Evolutionary conservation across 30 jellyfish, hydroid and myxozoan species (phyloP).

Genomic region (Morbakka virulenta): DNA sequence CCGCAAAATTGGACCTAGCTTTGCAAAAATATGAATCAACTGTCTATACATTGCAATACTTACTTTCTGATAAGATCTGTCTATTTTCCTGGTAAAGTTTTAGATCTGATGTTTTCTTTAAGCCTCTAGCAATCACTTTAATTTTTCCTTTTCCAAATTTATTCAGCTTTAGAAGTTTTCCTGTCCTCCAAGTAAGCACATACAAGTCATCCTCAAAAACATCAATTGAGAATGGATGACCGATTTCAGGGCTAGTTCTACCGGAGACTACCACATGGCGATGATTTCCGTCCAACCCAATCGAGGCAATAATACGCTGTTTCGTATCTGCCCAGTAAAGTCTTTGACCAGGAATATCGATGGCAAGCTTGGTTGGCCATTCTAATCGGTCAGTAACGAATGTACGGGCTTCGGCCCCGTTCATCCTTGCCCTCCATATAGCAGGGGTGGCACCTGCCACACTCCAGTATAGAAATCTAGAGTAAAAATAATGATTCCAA

Average conservation of each 20-base stretch:
- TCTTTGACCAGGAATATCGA: constrained; percentile 73
- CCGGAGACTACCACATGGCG: constrained; percentile 47
- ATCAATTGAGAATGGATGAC: constrained; percentile 67
- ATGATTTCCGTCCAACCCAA: constrained; percentile 67
- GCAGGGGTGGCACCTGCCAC: constrained; percentile 56
- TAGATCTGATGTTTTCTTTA: constrained; percentile 31
- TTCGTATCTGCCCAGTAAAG: constrained; percentile 94
- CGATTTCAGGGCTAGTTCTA: constrained; percentile 2
- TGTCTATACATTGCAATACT: constrained; percentile 3
- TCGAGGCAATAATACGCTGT: constrained; percentile 64
- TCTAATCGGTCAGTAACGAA: constrained; percentile 67
- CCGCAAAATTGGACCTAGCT: no score
- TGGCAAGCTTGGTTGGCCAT: constrained; percentile 79
- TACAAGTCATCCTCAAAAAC: constrained; percentile 75
- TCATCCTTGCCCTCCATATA: constrained; percentile 72
- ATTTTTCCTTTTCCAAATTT: constrained; percentile 67
- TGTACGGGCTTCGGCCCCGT: constrained; percentile 50
- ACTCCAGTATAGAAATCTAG: constrained; percentile 70
- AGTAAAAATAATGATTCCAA: neutral
- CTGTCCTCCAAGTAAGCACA: constrained; percentile 70
- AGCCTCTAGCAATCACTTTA: constrained; percentile 29
- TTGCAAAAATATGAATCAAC: no score
- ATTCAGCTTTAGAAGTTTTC: constrained; percentile 49
- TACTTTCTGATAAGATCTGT: constrained; percentile 56
- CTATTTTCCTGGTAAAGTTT: constrained; percentile 50